Conservation (phyloP, 2,113 vertebrate species). For the Xyliphius kryptos region DNA sequence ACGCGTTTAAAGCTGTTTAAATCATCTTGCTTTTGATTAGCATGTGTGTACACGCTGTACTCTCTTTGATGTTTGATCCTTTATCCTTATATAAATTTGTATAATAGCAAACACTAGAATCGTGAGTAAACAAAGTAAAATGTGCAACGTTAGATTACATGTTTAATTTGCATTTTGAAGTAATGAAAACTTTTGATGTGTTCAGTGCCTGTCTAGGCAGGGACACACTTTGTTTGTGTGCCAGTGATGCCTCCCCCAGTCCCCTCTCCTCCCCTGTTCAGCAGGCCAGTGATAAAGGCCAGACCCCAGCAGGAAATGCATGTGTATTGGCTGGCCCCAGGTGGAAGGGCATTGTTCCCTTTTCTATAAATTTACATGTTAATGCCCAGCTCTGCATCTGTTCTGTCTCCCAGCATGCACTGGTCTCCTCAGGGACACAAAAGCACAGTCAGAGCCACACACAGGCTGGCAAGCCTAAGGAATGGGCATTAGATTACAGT, state of each 20-base stretch:
- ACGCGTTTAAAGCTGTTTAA: no score
- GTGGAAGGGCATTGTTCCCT: conserved; percentile 37
- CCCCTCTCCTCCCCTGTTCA: conserved; percentile 2
- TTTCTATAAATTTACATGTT: conserved; percentile 40
- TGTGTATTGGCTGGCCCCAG: conserved; percentile 37
- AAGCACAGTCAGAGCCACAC: conserved; percentile 36
- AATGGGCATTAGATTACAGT: conserved; percentile 32
- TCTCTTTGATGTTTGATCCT: no score
- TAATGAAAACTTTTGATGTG: no score
- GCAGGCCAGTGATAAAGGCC: conserved; percentile 8
- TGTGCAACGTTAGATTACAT: no score
- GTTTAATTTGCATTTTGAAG: no score
- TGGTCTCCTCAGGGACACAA: conserved; percentile 33
- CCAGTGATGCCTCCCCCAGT: no score
- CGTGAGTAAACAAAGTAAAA: no score
- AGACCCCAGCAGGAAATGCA: conserved; percentile 38
- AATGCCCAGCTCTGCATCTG: conserved; percentile 41
- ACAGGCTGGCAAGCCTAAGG: conserved; percentile 19
- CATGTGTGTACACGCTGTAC: no score
- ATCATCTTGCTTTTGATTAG: no score
- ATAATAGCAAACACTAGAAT: no score
- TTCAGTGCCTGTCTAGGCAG: no score
- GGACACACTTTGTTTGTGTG: conserved; percentile 5
- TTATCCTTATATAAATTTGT: no score
- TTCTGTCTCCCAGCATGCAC: conserved; percentile 42